Conservation (phyloP, 2,113 vertebrate species). For the Megaceryle maxima region DNA sequence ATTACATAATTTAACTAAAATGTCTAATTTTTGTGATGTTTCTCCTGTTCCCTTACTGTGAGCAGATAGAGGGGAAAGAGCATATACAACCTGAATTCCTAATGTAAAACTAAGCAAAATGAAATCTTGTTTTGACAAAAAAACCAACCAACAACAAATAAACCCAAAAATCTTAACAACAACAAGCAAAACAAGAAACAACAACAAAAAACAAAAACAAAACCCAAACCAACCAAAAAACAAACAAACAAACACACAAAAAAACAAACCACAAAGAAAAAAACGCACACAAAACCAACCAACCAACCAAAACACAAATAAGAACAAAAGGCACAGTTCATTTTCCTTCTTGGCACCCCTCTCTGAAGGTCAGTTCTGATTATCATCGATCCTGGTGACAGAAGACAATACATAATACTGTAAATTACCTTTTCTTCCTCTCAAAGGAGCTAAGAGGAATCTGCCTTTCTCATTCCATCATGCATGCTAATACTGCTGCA, state of each 20-base stretch:
- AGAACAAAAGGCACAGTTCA: background rate
- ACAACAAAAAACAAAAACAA: too few species aligned
- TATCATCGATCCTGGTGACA: background rate
- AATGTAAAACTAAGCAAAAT: background rate
- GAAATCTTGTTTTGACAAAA: background rate
- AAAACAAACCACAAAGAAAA: too few species aligned
- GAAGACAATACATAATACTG: background rate
- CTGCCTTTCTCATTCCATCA: background rate
- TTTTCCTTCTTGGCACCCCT: background rate
- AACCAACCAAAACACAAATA: background rate
- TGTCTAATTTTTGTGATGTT: background rate
- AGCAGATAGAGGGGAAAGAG: background rate
- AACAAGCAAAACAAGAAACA: too few species aligned
- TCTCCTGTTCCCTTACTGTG: background rate
- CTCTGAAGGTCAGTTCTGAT: background rate
- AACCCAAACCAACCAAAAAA: too few species aligned
- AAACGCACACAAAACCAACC: too few species aligned
- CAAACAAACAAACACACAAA: too few species aligned
- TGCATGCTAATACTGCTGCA: background rate
- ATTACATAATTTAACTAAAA: background rate
- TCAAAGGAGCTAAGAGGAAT: background rate
- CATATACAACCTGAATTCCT: background rate
- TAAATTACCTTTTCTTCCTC: background rate
- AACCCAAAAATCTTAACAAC: too few species aligned
- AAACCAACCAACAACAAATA: too few species aligned